Base-by-base conservation (phyloP, 2,113 vertebrate species). In the Ellobius talpinus region DNA sequence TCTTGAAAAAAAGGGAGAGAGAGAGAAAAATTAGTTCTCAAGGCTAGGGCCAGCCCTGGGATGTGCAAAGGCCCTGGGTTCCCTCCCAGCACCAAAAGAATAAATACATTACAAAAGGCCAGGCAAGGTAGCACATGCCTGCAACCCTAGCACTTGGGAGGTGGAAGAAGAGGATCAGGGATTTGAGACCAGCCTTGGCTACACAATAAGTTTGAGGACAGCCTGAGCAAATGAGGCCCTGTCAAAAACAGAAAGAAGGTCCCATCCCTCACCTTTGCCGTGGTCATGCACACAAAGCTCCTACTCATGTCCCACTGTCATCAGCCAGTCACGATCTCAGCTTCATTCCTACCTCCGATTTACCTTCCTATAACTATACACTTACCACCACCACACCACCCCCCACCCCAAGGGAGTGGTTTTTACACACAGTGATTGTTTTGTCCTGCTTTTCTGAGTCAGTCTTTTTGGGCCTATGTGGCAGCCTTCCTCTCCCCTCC, bases 301-400 rank as follows among this genome's bases (percentile, higher is more conserved):
- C 78, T 74, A 50, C 9, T n/a, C 52, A 10, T 24, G 0, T 16
- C n/a, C 85, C 61, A 31, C 55, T 31, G 0, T 0, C 24, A 8
- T 47, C 45, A 12, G 3, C 68, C 70, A 24, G 24, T 33, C 14
- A 36, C 11, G 0, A 3, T 4, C 45, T 78, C 39, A 36, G 13
- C 36, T 87, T 68, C 42, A 19, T 58, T 81, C 7, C 1, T 16
- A 1, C 0, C 21, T 6, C 2, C 0, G 0, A 39, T 61, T 89
- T 42, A 5, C 66, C 36, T 39, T 52, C 91, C 26, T 66, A 3
- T 31, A 55, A 31, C 24, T 5, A 1, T 21, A 4, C 24, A 70
- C 12, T 45, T 29, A 58, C 55, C 58, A 58, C 19, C 58, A 21
- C 58, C 58, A 58, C 55, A 58, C 55, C 55, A 58, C 55, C 19